Conservation (phyloP, 2,797 vertebrate species). For the Naso thynnoides region DNA sequence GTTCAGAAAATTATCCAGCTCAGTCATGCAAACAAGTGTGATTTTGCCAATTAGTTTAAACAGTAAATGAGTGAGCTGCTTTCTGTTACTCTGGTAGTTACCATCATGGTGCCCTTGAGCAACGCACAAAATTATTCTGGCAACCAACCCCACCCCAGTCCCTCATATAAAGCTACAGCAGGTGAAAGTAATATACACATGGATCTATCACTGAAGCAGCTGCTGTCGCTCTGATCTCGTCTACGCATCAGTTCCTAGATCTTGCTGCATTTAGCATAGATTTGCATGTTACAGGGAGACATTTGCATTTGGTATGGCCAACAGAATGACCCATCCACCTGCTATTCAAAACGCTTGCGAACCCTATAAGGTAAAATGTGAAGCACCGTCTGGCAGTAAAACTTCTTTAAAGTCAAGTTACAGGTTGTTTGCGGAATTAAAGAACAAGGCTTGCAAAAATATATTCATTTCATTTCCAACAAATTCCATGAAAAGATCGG, state of each 20-base stretch:
- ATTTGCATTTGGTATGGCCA: conserved; percentile 62
- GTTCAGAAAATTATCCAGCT: conserved; percentile 46
- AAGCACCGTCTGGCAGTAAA: conserved; percentile 57
- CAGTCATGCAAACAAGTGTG: conserved; percentile 56
- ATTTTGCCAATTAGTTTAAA: conserved; percentile 45
- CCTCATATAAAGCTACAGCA: not conserved
- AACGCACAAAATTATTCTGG: conserved; percentile 5
- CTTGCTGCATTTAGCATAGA: conserved; percentile 53
- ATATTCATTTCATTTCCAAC: not conserved
- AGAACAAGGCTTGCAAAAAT: too few relatives aligned
- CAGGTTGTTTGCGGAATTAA: not conserved
- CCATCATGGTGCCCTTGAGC: conserved; percentile 13
- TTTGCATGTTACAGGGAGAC: conserved; percentile 58
- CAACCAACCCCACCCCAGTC: not conserved
- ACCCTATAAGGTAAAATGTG: conserved; percentile 18
- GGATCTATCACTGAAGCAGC: conserved; percentile 9
- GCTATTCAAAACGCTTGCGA: conserved; percentile 30
- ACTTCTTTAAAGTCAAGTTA: conserved; percentile 28
- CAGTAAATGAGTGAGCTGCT: conserved; percentile 25
- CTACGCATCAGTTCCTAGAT: conserved; percentile 10
- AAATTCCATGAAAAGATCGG: not conserved
- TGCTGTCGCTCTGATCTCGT: conserved; percentile 17
- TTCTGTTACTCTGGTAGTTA: conserved; percentile 16
- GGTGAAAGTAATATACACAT: conserved; percentile 3
- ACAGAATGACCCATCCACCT: conserved; percentile 51